Evolutionary conservation across 2,113 vertebrate species (phyloP), one percentile per base, ranked within the genome.

Genomic region (Todiramphus saurophagus): DNA sequence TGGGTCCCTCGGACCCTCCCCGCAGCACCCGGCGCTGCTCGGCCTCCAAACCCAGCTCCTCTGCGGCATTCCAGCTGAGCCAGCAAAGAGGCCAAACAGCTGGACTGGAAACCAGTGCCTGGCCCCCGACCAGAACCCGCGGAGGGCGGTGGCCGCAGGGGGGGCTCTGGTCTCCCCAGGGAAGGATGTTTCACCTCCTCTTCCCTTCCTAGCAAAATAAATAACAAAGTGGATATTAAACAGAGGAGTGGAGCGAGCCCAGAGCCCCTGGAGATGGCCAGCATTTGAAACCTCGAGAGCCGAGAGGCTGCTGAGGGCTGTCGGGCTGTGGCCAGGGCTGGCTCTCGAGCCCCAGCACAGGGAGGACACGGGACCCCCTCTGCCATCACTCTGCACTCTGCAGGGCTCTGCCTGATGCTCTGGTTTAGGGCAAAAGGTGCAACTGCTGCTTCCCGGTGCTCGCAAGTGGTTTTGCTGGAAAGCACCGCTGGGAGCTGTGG

Each of bases 191-290:
- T 86, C 68, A 68, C 74, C 80, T 90, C 87, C 78, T 84, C 53
- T 63, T 68, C 78, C 72, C 85, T 86, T 78, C 85, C 85, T 25
- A 84, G 69, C 39, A 78, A 85, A 96, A 91, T 24, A 94, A 93
- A 93, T 79, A 66, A 30, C 8, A 1, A 48, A 77, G 67, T 92
- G 70, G 76, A 74, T 55, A 51, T 74, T 72, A 92, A 95, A 95
- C 59, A 81, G 56, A 51, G 70, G 41, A 83, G 64, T 3, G 39
- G 60, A 94, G 51, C 0, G 4, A 86, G 46, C 27, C n/a, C 27
- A 2, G 28, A 70, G 62, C 41, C 60, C 23, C 31, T 8, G 74
- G 82, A 31, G 75, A 24, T 0, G 10, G n/a, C 8, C 43, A 2
- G 80, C 27, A 30, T 50, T 46, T 19, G 43, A 23, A 27, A 63